These are phyloP conservation scores for Diplazon laetatorius DNA, from an alignment of 2,888 invertebrate genomes.

Conservation along the genomic window DNA sequence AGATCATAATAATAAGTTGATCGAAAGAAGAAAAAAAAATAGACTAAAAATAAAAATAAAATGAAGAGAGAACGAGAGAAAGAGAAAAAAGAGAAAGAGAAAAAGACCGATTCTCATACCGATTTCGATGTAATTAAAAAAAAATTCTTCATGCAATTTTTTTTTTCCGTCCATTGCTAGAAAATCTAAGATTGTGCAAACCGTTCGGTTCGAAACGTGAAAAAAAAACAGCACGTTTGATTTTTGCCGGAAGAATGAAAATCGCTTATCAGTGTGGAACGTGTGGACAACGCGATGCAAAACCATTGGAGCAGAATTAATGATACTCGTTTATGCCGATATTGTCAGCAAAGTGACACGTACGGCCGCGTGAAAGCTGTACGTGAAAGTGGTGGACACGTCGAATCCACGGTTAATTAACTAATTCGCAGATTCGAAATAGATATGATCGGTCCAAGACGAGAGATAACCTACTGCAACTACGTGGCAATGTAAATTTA, in stretches of 20 bases:
- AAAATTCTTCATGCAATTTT: no score
- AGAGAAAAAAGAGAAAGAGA: no score
- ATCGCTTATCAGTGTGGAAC: slow-evolving; percentile 12
- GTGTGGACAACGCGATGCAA: slow-evolving; percentile 3
- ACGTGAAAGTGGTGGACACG: slow-evolving; percentile 18
- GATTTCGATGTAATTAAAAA: slow-evolving; percentile 61
- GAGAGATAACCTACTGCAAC: slow-evolving; percentile 8
- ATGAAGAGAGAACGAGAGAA: no score
- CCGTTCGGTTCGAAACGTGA: not conserved
- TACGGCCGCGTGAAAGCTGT: slow-evolving; percentile 36
- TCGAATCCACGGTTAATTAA: slow-evolving; percentile 53
- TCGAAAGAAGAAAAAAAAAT: no score
- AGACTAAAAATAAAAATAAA: no score
- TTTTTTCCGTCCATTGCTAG: slow-evolving; percentile 43
- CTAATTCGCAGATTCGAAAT: slow-evolving; percentile 39
- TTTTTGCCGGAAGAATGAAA: not conserved
- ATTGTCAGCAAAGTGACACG: slow-evolving; percentile 21
- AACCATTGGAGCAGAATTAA: slow-evolving; percentile 34
- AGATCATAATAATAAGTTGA: no score
- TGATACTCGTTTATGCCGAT: slow-evolving; percentile 25
- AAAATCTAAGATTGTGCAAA: slow-evolving; percentile 8
- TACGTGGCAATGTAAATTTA: not conserved
- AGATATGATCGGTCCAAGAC: slow-evolving; percentile 14
- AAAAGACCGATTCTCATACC: slow-evolving; percentile 55
- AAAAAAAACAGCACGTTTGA: not conserved